Evolutionary conservation across 2,797 vertebrate genomes (phyloP), one percentile per base, ranked within the genome.

Genomic region (Zenarchopterus dispar): DNA sequence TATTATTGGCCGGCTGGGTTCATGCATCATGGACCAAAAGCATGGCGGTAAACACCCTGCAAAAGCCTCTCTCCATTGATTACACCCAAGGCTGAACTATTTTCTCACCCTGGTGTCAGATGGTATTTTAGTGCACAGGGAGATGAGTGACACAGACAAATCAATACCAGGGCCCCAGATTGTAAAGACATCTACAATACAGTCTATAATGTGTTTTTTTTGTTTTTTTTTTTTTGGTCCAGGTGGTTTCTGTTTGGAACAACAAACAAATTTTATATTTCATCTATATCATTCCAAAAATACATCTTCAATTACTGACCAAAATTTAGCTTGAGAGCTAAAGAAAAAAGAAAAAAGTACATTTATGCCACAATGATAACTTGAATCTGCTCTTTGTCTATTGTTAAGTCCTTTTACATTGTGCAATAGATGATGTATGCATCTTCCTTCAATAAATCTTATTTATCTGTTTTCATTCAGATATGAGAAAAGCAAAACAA

Each of bases 21-120:
- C 80, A 77, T 85, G 78, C 68, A 86, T 83, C 80, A 84, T 59
- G 46, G 59, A 85, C 68, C 73, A 73, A 72, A 81, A 75, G 71
- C 51, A 31, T 26, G 58, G 76, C 76, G 62, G 75, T 85, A 89
- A 92, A 91, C 89, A 89, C 85, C 81, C 81, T 86, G 78, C 73
- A 75, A 88, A 87, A 90, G 68, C 78, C 84, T 88, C 82, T 84
- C 68, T 75, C 28, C 57, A 92, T 91, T 92, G 91, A 93, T 92
- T 85, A 85, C 78, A 80, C 88, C 87, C 31, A 43, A 73, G 87
- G 92, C 87, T 88, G 89, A 77, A 90, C 86, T 91, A 89, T 80
- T 91, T 88, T 91, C 82, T 88, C 77, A 81, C 73, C 70, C 73
- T 78, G 67, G 77, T 87, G 84, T 84, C 69, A 46, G 72, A 71